These are phyloP conservation scores for Piscicola geometra DNA, from an alignment of 2,888 invertebrate genomes.

Conservation along the genomic window DNA sequence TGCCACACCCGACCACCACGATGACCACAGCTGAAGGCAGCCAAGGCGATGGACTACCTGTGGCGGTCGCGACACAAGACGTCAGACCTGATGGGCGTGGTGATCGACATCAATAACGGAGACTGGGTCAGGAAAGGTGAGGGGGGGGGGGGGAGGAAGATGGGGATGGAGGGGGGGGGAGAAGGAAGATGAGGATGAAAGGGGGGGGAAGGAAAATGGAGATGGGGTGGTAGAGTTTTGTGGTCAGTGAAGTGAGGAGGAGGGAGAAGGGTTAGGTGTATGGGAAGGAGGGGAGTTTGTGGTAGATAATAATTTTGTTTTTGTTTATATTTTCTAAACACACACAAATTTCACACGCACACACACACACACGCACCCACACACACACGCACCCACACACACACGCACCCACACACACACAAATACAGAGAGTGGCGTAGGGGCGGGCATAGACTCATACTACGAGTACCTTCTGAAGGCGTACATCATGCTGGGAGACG, in stretches of 20 bases:
- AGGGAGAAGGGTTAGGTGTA: neutral
- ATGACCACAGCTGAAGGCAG: slow-evolving; percentile 72
- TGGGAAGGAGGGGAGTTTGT: neutral
- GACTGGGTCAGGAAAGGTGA: slow-evolving; percentile 83
- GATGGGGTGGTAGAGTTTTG: neutral
- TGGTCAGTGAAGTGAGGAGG: neutral
- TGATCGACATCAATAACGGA: slow-evolving; percentile 92
- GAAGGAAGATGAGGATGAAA: neutral
- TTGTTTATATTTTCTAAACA: neutral
- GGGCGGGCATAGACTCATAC: slow-evolving; percentile 98
- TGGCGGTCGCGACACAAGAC: slow-evolving; percentile 88
- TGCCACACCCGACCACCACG: neutral
- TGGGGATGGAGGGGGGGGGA: neutral
- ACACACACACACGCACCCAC: neutral
- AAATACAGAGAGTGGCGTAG: slow-evolving; percentile 81
- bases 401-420: neutral
- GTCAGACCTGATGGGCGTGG: slow-evolving; percentile 92
- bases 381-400: neutral
- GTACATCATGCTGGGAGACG: slow-evolving; percentile 84
- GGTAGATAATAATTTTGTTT: neutral
- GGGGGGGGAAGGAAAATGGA: neutral
- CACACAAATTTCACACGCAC: no score
- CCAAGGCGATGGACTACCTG: slow-evolving; percentile 89
- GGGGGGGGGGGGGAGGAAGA: no score
- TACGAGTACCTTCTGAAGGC: slow-evolving; percentile 97